Evolutionary conservation across 2,888 invertebrate species (phyloP).

Genomic region (Ophonus ardosiacus): DNA sequence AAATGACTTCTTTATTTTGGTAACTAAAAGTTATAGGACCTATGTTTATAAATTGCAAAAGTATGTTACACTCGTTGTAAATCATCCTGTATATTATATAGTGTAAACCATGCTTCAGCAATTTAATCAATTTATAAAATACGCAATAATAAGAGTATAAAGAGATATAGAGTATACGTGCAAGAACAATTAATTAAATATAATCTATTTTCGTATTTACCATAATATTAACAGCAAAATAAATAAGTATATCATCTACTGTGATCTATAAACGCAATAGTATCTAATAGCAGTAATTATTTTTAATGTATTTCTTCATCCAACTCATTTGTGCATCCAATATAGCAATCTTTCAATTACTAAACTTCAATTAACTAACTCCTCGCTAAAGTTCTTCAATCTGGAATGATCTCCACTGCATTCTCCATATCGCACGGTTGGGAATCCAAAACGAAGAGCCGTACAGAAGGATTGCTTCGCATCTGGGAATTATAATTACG

Average conservation of each 20-base stretch:
- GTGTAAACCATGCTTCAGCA: no score
- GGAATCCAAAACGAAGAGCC: neutral
- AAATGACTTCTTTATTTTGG: no score
- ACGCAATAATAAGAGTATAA: no score
- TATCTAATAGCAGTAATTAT: neutral
- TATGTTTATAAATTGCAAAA: no score
- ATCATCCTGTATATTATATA: no score
- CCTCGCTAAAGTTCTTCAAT: slow-evolving; percentile 4
- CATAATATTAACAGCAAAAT: neutral
- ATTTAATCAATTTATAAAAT: no score
- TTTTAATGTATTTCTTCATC: neutral
- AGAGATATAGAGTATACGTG: no score
- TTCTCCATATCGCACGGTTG: neutral
- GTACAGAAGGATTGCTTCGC: slow-evolving; percentile 6
- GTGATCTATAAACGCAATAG: neutral
- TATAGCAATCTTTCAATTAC: neutral
- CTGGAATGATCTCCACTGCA: neutral
- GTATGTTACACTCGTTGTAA: no score
- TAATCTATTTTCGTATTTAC: neutral
- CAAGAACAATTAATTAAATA: no score
- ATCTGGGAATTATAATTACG: slow-evolving; percentile 58
- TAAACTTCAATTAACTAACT: neutral
- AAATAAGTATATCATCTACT: neutral
- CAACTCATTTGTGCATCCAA: neutral
- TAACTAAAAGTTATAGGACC: no score